Conservation (phyloP, 2,888 invertebrate species). For the Leptinotarsa haldemani region DNA sequence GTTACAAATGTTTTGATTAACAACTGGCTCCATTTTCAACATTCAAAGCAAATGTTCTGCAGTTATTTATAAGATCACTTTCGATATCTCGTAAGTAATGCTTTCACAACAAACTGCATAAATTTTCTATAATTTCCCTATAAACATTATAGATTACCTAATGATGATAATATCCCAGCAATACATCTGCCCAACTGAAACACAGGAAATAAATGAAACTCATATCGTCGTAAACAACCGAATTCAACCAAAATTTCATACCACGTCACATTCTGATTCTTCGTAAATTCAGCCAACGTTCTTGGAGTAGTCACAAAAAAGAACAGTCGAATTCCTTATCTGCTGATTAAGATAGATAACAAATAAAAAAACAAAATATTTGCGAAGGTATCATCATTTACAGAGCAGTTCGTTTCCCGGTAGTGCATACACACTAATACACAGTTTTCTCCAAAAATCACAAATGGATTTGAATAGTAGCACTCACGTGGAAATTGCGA, state of each 20-base stretch:
- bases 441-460: not conserved
- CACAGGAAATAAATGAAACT: too few relatives aligned
- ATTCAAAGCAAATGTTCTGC: too few relatives aligned
- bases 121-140: too few relatives aligned
- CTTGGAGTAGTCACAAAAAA: not conserved
- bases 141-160: too few relatives aligned
- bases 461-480: not conserved
- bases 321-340: slow-evolving; percentile 2
- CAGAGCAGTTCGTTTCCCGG: not conserved
- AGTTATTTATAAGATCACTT: too few relatives aligned
- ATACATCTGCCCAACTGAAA: too few relatives aligned
- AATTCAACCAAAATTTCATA: not conserved
- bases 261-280: not conserved
- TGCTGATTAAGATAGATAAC: not conserved
- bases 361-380: not conserved
- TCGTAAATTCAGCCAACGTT: not conserved
- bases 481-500: slow-evolving; percentile 5
- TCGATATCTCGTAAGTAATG: too few relatives aligned
- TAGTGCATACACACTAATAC: not conserved
- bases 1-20: too few relatives aligned
- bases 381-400: not conserved
- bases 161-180: too few relatives aligned
- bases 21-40: too few relatives aligned
- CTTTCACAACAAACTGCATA: too few relatives aligned
- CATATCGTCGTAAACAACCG: not conserved